Evolutionary conservation across 2,888 invertebrate species (phyloP).

Genomic region (Callinectes sapidus): DNA sequence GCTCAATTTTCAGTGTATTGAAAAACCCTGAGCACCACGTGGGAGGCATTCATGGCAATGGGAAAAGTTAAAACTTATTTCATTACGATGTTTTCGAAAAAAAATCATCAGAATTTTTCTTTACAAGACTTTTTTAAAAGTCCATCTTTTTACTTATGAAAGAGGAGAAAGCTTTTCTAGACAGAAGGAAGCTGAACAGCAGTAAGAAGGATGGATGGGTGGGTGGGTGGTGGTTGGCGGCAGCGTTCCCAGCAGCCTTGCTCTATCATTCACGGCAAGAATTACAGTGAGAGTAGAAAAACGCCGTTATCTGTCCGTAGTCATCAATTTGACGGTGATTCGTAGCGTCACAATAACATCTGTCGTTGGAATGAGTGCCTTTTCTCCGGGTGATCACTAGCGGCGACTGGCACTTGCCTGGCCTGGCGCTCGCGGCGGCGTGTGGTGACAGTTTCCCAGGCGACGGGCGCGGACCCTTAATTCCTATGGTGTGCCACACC

Average conservation of each 20-base stretch:
- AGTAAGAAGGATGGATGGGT: neutral
- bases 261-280: neutral
- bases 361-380: neutral
- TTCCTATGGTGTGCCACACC: neutral
- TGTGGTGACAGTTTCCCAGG: constrained; percentile 13
- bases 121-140: neutral
- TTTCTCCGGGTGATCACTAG: neutral
- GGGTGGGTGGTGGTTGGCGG: neutral
- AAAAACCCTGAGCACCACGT: neutral
- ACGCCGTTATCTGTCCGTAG: neutral
- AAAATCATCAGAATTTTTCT: neutral
- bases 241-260: neutral
- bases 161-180: constrained; percentile 7
- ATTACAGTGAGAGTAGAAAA: constrained; percentile 7
- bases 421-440: neutral
- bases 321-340: neutral
- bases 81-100: neutral
- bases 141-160: neutral
- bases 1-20: neutral
- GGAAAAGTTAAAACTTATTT: neutral
- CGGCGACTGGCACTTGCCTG: neutral
- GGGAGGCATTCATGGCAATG: neutral
- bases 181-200: neutral
- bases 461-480: neutral
- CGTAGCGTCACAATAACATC: neutral